Base-by-base conservation (phyloP, 2,888 invertebrate species). In the Phaedon cochleariae region DNA sequence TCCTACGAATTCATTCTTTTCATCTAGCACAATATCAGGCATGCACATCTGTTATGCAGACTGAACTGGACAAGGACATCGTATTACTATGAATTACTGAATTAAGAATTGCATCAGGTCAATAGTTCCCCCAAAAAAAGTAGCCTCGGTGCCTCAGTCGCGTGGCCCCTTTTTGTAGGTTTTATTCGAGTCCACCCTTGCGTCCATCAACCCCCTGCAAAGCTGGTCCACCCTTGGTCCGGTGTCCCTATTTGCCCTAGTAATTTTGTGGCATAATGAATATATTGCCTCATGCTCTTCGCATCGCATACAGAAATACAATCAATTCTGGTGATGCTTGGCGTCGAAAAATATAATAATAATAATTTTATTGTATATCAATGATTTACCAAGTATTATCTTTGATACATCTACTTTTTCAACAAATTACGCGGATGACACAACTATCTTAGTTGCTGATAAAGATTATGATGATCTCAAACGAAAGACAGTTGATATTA, bases 91-190 rank as follows among this genome's bases (percentile, higher is more conserved):
- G 65, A 65, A 67, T 65, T 62, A 59, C 51, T 58, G 61, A 68
- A 66, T 66, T 60, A 66, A 51, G 59, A 61, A 64, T 52, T 46
- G 59, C 64, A 66, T 65, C 63, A 68, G 68, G 68, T 70, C 70
- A 68, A 65, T 51, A 54, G 63, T 59, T 64, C 70, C 68, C 71
- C 67, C 65, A 61, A 65, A 71, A 70, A 70, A 69, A 74, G n/a
- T n/a, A n/a, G n/a, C n/a, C n/a, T n/a, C n/a, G 26, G 3, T 5
- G 71, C 77, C 64, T 59, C 53, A 76, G 81, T 79, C 82, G 79
- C 81, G 82, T 82, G 82, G 76, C 80, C 80, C 81, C 82, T 82
- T 83, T 83, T 82, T 82, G 82, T 82, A 71, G 77, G 80, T 82
- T 82, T 82, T 82, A 80, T 76, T 75, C 63, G 68, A 54, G 79